Conservation (phyloP, 2,797 vertebrate genomes). For the Melanogrammus aeglefinus region DNA sequence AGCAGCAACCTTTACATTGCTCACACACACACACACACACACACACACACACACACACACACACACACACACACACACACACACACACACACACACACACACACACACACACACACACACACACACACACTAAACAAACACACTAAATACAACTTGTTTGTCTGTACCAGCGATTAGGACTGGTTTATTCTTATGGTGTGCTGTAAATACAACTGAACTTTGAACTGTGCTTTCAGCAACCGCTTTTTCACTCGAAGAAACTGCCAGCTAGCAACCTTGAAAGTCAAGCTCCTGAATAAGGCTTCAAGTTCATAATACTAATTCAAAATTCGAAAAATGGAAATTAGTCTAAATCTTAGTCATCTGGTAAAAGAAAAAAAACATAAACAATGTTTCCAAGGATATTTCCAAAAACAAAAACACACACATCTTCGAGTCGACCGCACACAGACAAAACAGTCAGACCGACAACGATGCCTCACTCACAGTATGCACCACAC, state of each 20-base stretch:
- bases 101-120: constrained; percentile 56
- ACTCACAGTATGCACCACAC: too few relatives aligned
- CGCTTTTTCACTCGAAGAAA: constrained; percentile 30
- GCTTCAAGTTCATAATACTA: neutral
- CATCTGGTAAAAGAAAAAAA: neutral
- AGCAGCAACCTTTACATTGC: neutral
- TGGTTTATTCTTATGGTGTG: constrained; percentile 61
- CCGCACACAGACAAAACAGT: neutral
- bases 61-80: constrained; percentile 58
- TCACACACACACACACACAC: constrained; percentile 55
- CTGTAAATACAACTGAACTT: constrained; percentile 72
- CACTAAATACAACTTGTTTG: constrained; percentile 62
- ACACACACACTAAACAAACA: constrained; percentile 50
- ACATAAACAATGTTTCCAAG: neutral
- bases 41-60: constrained; percentile 58
- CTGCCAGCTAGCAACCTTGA: constrained; percentile 9
- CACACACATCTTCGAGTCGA: neutral
- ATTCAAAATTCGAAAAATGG: neutral
- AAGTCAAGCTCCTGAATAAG: constrained; percentile 1
- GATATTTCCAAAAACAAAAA: neutral
- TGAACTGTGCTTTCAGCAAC: constrained; percentile 62
- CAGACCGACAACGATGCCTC: neutral
- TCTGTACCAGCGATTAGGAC: constrained; percentile 45
- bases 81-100: constrained; percentile 51
- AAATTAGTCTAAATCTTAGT: neutral